Conservation (phyloP, 2,888 invertebrate species). For the Mimachlamys varia region DNA sequence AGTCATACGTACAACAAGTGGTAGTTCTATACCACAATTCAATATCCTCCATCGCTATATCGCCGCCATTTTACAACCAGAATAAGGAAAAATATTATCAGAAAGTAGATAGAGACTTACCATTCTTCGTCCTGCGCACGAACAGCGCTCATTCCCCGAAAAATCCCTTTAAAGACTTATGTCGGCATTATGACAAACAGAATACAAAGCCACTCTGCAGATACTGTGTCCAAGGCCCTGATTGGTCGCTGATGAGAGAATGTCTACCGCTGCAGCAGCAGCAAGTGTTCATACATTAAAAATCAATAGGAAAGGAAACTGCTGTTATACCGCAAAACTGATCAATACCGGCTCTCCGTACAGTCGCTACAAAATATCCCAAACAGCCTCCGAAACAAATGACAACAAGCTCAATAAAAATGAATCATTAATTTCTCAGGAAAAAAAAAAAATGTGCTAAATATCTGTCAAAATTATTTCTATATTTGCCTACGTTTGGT, state of each 20-base stretch:
- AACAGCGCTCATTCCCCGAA: slow-evolving; percentile 49
- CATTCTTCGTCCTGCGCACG: slow-evolving; percentile 54
- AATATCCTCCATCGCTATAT: background rate
- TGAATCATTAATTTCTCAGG: background rate
- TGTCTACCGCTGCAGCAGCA: slow-evolving; percentile 56
- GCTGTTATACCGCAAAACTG: slow-evolving; percentile 34
- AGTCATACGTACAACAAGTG: slow-evolving; percentile 36
- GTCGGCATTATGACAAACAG: slow-evolving; percentile 57
- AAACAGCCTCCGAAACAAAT: slow-evolving; percentile 11
- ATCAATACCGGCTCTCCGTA: slow-evolving; percentile 6
- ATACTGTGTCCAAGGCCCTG: slow-evolving; percentile 46
- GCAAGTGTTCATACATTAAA: slow-evolving; percentile 55
- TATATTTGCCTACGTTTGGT: background rate
- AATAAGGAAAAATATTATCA: background rate
- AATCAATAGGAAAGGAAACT: slow-evolving; percentile 37
- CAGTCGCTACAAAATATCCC: background rate
- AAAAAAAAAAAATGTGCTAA: background rate
- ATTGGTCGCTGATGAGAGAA: slow-evolving; percentile 61
- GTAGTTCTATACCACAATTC: slow-evolving; percentile 32
- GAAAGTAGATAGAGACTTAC: slow-evolving; percentile 43
- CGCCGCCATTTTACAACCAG: background rate
- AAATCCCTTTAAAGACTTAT: slow-evolving; percentile 48
- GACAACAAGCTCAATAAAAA: background rate
- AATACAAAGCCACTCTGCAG: slow-evolving; percentile 42
- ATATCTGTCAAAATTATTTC: background rate